Conservation (phyloP, 2,888 invertebrate genomes). For the Lissonota sp. region DNA sequence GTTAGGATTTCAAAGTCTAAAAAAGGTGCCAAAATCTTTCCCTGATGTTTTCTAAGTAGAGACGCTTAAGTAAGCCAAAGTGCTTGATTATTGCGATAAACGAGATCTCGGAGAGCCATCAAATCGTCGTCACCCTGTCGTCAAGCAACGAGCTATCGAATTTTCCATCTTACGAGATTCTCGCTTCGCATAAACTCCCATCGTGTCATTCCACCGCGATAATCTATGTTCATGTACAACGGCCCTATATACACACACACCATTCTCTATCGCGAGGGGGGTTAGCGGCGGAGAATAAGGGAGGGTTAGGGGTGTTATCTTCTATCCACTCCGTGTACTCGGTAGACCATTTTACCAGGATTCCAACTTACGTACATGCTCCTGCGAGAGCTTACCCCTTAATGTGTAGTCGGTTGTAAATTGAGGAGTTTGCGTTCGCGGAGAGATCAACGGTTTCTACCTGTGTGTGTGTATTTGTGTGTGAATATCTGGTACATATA, state of each 20-base stretch:
- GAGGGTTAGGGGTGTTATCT: neutral
- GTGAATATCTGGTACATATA: too few species aligned
- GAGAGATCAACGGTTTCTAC: neutral
- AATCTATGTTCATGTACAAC: neutral
- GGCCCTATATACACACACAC: neutral
- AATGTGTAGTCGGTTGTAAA: conserved; percentile 58
- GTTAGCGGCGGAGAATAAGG: too few species aligned
- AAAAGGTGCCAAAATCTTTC: too few species aligned
- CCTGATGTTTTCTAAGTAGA: too few species aligned
- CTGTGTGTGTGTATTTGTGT: too few species aligned
- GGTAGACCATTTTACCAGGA: conserved; percentile 37
- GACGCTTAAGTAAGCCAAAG: too few species aligned
- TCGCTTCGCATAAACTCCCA: neutral
- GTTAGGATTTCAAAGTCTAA: too few species aligned
- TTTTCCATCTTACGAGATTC: conserved; percentile 11
- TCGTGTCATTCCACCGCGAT: neutral
- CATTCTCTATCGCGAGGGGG: conserved; percentile 1
- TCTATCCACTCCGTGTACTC: neutral
- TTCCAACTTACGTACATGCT: conserved; percentile 38
- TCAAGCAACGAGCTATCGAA: conserved; percentile 20
- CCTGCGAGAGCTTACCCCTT: conserved; percentile 27
- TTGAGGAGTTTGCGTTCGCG: conserved; percentile 56
- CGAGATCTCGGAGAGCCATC: too few species aligned
- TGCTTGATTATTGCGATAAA: too few species aligned
- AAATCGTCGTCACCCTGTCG: neutral